Evolutionary conservation across 2,113 vertebrate species (phyloP).

Genomic region (Neolamprologus falcicula): DNA sequence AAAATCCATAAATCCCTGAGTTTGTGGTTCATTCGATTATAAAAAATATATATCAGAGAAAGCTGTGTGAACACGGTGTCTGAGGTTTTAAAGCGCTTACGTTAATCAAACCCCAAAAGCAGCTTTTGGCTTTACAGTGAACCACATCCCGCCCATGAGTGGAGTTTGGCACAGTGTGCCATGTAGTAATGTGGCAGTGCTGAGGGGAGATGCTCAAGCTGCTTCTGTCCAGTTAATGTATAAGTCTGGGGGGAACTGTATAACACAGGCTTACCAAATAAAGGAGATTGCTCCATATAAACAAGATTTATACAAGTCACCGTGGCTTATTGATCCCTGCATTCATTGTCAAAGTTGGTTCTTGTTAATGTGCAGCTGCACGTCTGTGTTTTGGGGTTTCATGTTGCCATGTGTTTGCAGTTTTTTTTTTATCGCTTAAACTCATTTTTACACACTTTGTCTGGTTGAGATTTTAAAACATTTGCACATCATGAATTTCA

Average conservation of each 20-base stretch:
- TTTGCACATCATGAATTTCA: too few relatives aligned
- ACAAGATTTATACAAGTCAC: constrained; percentile 68
- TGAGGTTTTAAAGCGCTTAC: neutral
- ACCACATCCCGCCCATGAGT: neutral
- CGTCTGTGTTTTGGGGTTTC: neutral
- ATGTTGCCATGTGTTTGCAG: neutral
- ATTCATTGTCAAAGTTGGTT: constrained; percentile 14
- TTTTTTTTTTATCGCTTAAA: neutral
- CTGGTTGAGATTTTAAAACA: neutral
- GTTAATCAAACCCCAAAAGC: neutral
- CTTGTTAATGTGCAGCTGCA: neutral
- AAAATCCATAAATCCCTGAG: neutral
- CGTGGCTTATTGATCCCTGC: constrained; percentile 57
- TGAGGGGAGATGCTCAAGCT: neutral
- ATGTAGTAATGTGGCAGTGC: neutral
- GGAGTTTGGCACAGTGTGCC: constrained; percentile 20
- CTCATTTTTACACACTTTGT: neutral
- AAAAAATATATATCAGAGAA: neutral
- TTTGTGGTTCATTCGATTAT: neutral
- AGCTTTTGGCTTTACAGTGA: neutral
- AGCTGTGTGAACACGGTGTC: neutral
- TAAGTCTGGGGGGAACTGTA: constrained; percentile 58
- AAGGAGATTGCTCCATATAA: constrained; percentile 57
- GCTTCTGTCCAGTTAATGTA: constrained; percentile 26
- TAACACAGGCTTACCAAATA: constrained; percentile 59